Base-by-base conservation (phyloP, 2,888 invertebrate genomes). In the Caradrina clavipalpis region DNA sequence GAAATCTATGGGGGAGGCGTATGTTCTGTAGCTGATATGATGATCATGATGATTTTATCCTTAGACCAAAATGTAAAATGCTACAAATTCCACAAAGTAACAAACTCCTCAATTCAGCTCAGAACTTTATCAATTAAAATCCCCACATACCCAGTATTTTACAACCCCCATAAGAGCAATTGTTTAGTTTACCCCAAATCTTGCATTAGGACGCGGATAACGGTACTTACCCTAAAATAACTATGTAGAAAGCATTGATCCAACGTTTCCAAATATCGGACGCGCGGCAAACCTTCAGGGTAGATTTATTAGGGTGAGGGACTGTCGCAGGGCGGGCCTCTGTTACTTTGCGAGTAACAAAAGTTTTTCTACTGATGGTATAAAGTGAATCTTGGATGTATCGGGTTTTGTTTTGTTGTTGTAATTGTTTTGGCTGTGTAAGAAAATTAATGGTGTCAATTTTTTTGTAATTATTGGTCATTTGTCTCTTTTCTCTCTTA, bases 271-370 rank as follows among this genome's bases (percentile, higher is more conserved):
- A 87, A 89, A 89, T 90, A 89, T 88, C 84, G 88, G 88, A 81
- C 83, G 87, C 82, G 83, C 81, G 87, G 83, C 81, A 83, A 88
- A 87, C 88, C 89, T 88, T 85, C 82, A 78, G 83, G 81, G 85
- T 86, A 89, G 89, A 91, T 91, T 91, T 91, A 91, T 91, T 88
- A 88, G 86, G 89, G 89, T 87, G 85, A 86, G 87, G 86, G 87
- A 73, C 60, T 78, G 73, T 74, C 68, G 81, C 78, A 73, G 77
- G 84, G 84, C 60, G 78, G 75, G 63, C 62, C 68, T 73, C 65
- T 65, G 73, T 71, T 73, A 68, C 81, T 79, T 68, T 42, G 50
- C 62, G 57, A 75, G 72, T 78, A 76, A 73, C 81, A 67, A 81
- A 70, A 83, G 58, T 83, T 83, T 81, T 84, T 82, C 54, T 73